Base-by-base conservation (phyloP, 2,797 vertebrate genomes). In the Diceros bicornis region DNA sequence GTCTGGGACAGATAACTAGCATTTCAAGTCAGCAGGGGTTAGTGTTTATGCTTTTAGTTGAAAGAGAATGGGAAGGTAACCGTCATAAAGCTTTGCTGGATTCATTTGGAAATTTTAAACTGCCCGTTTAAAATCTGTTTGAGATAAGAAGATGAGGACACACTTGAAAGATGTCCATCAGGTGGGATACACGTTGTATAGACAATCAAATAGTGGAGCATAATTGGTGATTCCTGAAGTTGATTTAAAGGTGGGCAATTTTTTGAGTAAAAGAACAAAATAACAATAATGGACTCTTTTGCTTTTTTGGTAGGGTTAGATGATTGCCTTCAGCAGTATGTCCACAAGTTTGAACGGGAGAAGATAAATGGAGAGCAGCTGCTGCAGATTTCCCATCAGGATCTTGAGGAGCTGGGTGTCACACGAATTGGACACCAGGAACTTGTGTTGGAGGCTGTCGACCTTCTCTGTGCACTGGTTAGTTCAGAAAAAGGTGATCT, bases 401-500 rank as follows among this genome's bases (percentile, higher is more conserved):
- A 99, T 96, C 99, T 99, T 34, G 99, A 99, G 98, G 99, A 99
- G 92, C 99, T 99, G 27, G 99, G 99, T 0, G 99, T 99, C 96
- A 99, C 99, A 13, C 99, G 99, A n/a, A 99, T 99, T 0, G 99
- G 99, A 96, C 99, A 99, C 97, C 99, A 99, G 98, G 99, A 99
- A 71, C 99, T 99, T 77, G 99, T 99, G 96, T 98, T 99, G 96
- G 99, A 99, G 98, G 99, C 99, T 1, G 99, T 99, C 0, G 99
- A 99, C 98, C 99, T 99, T 82, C 99, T 99, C 41, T 99, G 99
- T 79, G 99, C 99, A 93, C 99, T 99, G 99, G 99, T 99, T 85
- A 99, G 99, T 99, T 69, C 9, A n/a, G 47, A 75, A 61, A 8
- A 82, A 83, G 66, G 59, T 7, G 21, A 4, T 32, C 77, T 85